Conservation (phyloP, 2,113 vertebrate species). For the Petromus typicus region DNA sequence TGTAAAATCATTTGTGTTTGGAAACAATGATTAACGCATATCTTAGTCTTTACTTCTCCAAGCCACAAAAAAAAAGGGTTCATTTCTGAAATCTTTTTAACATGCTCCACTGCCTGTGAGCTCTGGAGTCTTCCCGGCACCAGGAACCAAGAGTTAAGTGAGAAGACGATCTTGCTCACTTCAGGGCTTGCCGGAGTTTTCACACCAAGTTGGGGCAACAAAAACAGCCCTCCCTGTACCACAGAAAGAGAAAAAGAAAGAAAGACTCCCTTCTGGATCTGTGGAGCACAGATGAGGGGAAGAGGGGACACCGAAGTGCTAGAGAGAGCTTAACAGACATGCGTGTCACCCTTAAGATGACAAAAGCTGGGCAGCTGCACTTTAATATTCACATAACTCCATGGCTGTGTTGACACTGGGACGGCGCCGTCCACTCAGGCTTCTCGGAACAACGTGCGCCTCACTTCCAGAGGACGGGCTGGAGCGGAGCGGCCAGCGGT, state of each 20-base stretch:
- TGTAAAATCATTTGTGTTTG: slow-evolving; percentile 74
- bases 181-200: background rate
- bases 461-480: background rate
- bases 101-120: slow-evolving; percentile 48
- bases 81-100: slow-evolving; percentile 54
- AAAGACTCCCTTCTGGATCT: background rate
- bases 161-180: background rate
- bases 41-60: slow-evolving; percentile 62
- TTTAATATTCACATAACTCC: background rate
- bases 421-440: background rate
- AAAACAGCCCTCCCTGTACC: background rate
- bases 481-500: too few relatives aligned
- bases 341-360: background rate
- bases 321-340: slow-evolving; percentile 1
- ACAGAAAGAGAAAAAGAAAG: slow-evolving; percentile 28
- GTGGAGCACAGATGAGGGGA: background rate
- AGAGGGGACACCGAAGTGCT: background rate
- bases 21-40: slow-evolving; percentile 76
- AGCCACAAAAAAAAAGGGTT: slow-evolving; percentile 54
- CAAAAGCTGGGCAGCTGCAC: background rate
- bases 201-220: background rate
- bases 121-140: slow-evolving; percentile 15
- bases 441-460: background rate
- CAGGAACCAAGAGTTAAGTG: slow-evolving; percentile 4
- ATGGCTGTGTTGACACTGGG: background rate